Base-by-base conservation (phyloP, 2,888 invertebrate species). In the Elmis aenea region DNA sequence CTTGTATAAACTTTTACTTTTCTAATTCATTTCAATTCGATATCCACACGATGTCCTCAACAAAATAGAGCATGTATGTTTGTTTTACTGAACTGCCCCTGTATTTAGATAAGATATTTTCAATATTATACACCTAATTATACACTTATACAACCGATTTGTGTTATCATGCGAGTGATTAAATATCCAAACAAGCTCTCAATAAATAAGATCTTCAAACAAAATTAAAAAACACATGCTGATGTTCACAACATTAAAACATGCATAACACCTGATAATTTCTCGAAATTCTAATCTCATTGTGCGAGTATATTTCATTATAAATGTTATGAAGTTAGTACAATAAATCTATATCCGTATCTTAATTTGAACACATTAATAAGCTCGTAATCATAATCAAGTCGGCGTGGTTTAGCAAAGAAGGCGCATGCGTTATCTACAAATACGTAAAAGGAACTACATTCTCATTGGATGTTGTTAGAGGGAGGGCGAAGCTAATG, bases 261-360 rank as follows among this genome's bases (percentile, higher is more conserved):
- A 34, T 26, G 5, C 5, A 45, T 50, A 54, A 57, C 59, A 61
- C 58, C 61, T 58, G 60, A 59, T 59, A 53, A 54, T 49, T 59
- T 55, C 52, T 48, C 48, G 55, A 54, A 54, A 54, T 24, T 22
- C 9, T 55, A 56, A 57, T 58, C 56, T 51, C 37, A 46, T 54
- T 55, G 55, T 50, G 15, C 32, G 40, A 58, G 55, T 60, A 55
- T 53, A 53, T 57, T 60, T 58, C 55, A 59, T 60, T 60, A 57
- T 48, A 50, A 51, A 47, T 46, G 47, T 53, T 53, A 51, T 41
- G 39, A 55, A 51, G 48, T 55, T 48, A 51, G 51, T 38, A 45
- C 42, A 51, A 51, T 51, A 47, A 47, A 43, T 48, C 36, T 33
- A 41, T 43, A 36, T 37, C 31, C 41, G 41, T 55, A 51, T 52